Conservation (phyloP, 64 coral and sea anemone species). For the Anthopleura sola region DNA sequence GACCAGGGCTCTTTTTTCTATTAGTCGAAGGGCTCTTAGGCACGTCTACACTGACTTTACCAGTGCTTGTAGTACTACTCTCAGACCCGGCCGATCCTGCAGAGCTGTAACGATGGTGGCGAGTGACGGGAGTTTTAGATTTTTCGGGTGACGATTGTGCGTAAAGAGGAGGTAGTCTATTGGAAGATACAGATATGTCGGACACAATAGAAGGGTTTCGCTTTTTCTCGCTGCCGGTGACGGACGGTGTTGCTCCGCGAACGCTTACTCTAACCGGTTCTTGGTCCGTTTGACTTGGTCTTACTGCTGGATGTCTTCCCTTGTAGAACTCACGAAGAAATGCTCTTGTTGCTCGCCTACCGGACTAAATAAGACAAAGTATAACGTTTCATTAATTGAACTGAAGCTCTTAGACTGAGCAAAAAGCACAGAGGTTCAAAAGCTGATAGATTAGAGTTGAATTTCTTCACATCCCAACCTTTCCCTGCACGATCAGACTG, state of each 20-base stretch:
- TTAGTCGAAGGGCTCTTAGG: constrained; percentile 30
- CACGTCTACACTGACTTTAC: constrained; percentile 80
- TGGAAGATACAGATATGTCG: neutral
- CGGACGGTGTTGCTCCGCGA: neutral
- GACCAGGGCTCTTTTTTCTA: neutral
- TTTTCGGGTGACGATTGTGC: neutral
- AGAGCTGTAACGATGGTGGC: constrained; percentile 2
- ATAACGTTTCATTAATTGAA: neutral
- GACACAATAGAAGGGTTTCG: constrained; percentile 1
- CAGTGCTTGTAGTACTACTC: constrained; percentile 54
- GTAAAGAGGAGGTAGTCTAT: neutral
- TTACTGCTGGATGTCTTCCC: neutral
- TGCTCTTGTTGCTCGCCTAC: constrained; percentile 86
- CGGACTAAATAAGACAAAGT: constrained; percentile 46
- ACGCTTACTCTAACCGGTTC: neutral
- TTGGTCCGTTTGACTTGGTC: neutral
- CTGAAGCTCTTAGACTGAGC: neutral
- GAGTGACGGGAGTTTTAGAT: neutral
- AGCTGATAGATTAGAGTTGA: no score
- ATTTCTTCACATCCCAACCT: no score
- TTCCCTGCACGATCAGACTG: no score
- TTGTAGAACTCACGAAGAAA: constrained; percentile 77
- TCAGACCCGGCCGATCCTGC: constrained; percentile 55
- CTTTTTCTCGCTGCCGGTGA: neutral
- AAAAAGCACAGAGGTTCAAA: no score